These are phyloP conservation scores for Littorina saxatilis DNA, from an alignment of 1,140 invertebrate species.

Conservation along the genomic window DNA sequence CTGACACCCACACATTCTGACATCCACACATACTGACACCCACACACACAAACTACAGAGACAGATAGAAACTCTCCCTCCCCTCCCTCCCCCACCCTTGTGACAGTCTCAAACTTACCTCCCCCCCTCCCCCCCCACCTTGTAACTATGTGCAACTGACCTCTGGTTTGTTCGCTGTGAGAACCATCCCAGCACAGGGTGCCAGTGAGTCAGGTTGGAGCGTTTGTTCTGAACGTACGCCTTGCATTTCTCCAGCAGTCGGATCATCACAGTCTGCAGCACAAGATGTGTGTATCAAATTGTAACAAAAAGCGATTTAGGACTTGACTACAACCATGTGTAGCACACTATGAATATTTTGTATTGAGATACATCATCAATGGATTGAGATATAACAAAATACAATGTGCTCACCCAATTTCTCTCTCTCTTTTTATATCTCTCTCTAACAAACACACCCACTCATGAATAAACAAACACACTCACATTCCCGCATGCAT, in stretches of 20 bases:
- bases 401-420: no score
- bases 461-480: no score
- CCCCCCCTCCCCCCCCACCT: no score
- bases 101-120: no score
- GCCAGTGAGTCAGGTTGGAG: slow-evolving; percentile 95
- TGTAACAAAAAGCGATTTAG: background rate
- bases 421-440: no score
- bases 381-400: no score
- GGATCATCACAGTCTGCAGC: slow-evolving; percentile 85
- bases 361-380: no score
- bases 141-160: no score
- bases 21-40: background rate
- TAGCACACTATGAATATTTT: background rate
- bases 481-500: no score
- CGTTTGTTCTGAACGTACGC: slow-evolving; percentile 90
- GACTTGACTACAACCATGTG: background rate
- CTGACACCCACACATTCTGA: slow-evolving; percentile 2
- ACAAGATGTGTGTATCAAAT: background rate
- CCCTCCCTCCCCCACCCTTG: no score
- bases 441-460: no score
- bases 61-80: no score
- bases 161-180: slow-evolving; percentile 87
- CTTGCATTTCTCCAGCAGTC: slow-evolving; percentile 89
- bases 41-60: background rate
- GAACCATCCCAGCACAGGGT: slow-evolving; percentile 98